Evolutionary conservation across 2,113 vertebrate species (phyloP), one percentile per base, ranked within the genome.

Genomic region (Psittacus erithacus): DNA sequence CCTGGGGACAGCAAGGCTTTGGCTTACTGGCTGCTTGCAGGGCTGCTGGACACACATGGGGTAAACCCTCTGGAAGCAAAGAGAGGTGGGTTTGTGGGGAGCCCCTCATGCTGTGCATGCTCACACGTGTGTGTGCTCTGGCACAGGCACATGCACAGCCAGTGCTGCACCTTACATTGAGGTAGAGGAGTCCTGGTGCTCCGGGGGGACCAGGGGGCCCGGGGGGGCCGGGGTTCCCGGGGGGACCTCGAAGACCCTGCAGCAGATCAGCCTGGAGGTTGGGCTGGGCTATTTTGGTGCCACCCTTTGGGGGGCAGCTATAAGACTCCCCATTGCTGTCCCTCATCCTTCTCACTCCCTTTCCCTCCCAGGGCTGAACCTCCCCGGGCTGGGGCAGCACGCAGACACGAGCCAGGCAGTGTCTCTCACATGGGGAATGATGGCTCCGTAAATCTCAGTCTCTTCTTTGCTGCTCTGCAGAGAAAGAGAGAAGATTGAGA

Each of bases 11-110:
- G 33, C 0, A 2, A 33, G 74, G 68, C 59, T 0, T 1, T 4
- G 15, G 11, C 96, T 98, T 93, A 98, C 97, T 60, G 88, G 93
- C 53, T 96, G 93, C 88, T 96, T 97, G 97, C 97, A 97, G 52
- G 94, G 96, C 0, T n/a, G 68, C 62, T 91, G 96, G 39, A 82
- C 41, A 22, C 64, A 96, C 25, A 81, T 0, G 0, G 97, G 97
- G 41, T 93, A 86, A 47, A 95, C 52, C 64, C 96, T 97, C 97
- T 98, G 95, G n/a, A 93, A 95, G 24, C 33, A 96, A 71, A 93
- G 49, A 83, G 27, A 84, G 68, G 84, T 6, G 2, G 73, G 41
- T 76, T 85, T 46, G 29, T 5, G 20, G 29, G n/a, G 14, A 33
- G 59, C 27, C 11, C 5, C 38, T 55, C 2, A 5, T 35, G 46